These are phyloP conservation scores for Hoplodrina ambigua DNA, from an alignment of 2,888 invertebrate genomes.

Conservation along the genomic window DNA sequence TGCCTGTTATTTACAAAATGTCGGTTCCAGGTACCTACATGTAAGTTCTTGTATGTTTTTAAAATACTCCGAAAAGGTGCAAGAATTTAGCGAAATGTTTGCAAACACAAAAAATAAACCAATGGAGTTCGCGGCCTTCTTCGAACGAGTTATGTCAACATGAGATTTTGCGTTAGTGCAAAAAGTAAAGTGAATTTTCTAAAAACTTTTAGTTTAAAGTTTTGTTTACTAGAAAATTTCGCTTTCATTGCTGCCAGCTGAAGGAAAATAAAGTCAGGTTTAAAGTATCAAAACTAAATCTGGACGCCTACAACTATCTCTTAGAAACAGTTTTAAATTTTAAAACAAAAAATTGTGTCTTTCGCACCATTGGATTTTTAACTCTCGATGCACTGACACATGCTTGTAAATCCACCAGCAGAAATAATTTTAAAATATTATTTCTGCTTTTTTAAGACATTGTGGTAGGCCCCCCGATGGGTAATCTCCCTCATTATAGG, in stretches of 20 bases:
- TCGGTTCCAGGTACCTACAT: not conserved
- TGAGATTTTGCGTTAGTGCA: constrained; percentile 1
- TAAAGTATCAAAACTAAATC: not conserved
- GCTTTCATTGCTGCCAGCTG: not conserved
- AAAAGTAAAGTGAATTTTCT: constrained; percentile 12
- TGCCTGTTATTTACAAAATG: not conserved
- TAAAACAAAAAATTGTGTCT: too few relatives aligned
- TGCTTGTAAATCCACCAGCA: too few relatives aligned
- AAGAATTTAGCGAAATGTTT: not conserved
- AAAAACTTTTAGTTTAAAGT: not conserved
- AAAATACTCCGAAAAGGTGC: not conserved
- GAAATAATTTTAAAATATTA: too few relatives aligned
- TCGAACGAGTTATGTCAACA: too few relatives aligned
- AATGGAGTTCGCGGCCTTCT: not conserved
- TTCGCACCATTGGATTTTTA: too few relatives aligned
- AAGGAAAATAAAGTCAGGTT: not conserved
- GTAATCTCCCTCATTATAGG: not conserved
- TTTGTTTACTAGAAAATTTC: not conserved
- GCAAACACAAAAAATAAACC: not conserved
- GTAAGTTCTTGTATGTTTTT: not conserved
- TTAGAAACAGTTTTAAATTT: too few relatives aligned
- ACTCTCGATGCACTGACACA: too few relatives aligned
- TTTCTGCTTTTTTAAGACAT: too few relatives aligned
- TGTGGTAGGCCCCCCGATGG: not conserved
- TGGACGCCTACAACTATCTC: too few relatives aligned